Evolutionary conservation across 2,113 vertebrate species (phyloP).

Genomic region (Hemiprocne comata): DNA sequence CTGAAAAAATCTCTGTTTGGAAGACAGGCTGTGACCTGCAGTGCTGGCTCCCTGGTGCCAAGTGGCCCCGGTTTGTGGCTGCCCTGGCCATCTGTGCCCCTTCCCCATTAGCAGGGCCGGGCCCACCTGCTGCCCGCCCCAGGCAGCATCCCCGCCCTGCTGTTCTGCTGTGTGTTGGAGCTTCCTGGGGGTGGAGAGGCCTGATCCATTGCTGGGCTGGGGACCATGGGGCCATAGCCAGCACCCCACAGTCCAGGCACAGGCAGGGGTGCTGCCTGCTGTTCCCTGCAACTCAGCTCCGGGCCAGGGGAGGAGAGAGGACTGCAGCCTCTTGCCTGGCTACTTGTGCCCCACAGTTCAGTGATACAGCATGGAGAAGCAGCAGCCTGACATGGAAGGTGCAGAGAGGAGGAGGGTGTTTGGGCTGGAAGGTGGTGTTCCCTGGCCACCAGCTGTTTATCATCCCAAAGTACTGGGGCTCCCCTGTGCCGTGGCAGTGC

Average conservation of each 20-base stretch:
- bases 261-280: not conserved
- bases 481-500: not conserved
- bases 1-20: not conserved
- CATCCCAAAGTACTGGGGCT: not conserved
- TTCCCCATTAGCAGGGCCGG: rapidly evolving
- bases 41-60: not conserved
- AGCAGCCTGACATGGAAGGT: not conserved
- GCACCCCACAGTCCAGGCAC: not conserved
- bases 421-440: not conserved
- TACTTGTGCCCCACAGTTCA: not conserved
- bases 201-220: not conserved
- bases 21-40: not conserved
- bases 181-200: not conserved
- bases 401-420: not conserved
- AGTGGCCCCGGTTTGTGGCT: not conserved
- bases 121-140: not conserved
- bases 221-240: not conserved
- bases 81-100: not conserved
- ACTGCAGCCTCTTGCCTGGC: not conserved
- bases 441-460: not conserved
- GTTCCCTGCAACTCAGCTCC: not conserved
- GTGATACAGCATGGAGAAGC: not conserved
- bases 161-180: not conserved
- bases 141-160: not conserved
- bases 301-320: not conserved